Base-by-base conservation (phyloP, 2,888 invertebrate species). In the Odontocerum albicorne region DNA sequence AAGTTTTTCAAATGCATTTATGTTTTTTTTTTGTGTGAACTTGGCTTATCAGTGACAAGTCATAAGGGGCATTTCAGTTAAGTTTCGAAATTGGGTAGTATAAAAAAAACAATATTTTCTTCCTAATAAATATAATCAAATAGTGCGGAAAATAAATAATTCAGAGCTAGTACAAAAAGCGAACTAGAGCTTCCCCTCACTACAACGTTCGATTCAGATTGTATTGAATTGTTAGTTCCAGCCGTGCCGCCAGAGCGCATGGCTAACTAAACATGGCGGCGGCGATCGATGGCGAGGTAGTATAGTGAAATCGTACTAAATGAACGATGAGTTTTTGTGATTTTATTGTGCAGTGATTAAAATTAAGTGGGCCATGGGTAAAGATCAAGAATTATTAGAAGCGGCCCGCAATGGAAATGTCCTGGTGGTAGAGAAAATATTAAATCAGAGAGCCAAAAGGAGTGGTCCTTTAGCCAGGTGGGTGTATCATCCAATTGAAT, bases 381-480 rank as follows among this genome's bases (percentile, higher is more conserved):
- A 94, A 79, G 96, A 96, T 77, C 93, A 95, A 77, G 96, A 96
- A 79, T 85, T 96, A 74, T 82, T 96, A 73, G 96, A 96, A 72
- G 96, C 95, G 66, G 93, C 96, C 65, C 86, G 96, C 68, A 92
- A 87, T 79, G 96, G 96, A 70, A 92, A 96, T 75, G 84, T 88
- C 67, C 82, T 85, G 65, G 85, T 88, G 66, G 92, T 95, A 64
- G 94, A 95, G 75, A 95, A 93, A 81, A 89, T 96, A 69, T 80
- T 96, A 66, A 86, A 85, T 66, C 90, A 91, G 75, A 86, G 90
- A 78, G 87, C 88, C 68, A 92, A 90, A 83, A 88, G 92, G 83
- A 91, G 90, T 82, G 94, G 94, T 80, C 93, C 93, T 67, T 82
- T 94, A 74, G 92, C 93, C 75, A 93, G 93, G 91, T 90, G 82